These are phyloP conservation scores for Metellina segmentata DNA, from an alignment of 2,888 invertebrate species.

Conservation along the genomic window DNA sequence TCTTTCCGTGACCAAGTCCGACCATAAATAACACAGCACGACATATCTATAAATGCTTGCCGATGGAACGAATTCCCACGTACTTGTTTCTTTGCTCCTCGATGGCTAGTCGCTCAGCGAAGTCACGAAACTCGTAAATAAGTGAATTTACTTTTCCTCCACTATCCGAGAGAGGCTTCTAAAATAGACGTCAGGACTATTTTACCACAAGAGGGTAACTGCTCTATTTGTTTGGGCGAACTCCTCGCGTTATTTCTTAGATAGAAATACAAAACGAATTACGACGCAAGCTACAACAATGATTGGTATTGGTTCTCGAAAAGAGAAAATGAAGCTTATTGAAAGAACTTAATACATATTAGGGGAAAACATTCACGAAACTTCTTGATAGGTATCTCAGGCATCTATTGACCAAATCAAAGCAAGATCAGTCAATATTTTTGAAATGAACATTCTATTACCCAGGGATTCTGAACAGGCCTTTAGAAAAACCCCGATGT, in stretches of 20 bases:
- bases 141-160: constrained; percentile 2
- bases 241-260: neutral
- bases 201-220: neutral
- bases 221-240: neutral
- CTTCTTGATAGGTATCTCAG: too few relatives aligned
- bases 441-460: too few relatives aligned
- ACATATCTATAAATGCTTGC: constrained; percentile 28
- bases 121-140: constrained; percentile 29
- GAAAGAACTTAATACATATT: too few relatives aligned
- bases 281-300: neutral
- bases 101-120: constrained; percentile 29
- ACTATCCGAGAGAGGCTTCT: neutral
- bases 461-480: too few relatives aligned
- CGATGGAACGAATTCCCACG: constrained; percentile 25
- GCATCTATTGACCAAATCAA: too few relatives aligned
- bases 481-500: too few relatives aligned
- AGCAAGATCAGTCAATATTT: too few relatives aligned
- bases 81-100: constrained; percentile 16
- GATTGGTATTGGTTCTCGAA: neutral
- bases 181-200: neutral
- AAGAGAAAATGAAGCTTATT: neutral
- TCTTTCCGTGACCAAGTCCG: constrained; percentile 24
- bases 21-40: constrained; percentile 35
- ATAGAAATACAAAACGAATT: neutral
- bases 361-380: too few relatives aligned